Conservation (phyloP, 2,888 invertebrate species). For the Polydrusus pterygomalis region DNA sequence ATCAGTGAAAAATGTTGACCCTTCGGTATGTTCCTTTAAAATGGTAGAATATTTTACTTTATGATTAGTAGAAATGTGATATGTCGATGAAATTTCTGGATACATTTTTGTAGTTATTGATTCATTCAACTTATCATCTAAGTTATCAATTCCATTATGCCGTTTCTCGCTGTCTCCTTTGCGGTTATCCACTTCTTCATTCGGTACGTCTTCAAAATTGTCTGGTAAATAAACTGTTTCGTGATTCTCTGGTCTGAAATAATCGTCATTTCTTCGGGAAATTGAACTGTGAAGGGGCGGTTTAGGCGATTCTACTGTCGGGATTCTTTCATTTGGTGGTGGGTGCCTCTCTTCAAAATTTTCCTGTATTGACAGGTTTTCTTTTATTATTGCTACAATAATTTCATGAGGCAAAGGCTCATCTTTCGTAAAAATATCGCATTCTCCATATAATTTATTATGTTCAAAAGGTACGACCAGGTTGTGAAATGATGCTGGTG, state of each 20-base stretch:
- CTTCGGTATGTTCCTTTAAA: not conserved
- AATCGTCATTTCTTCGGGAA: not conserved
- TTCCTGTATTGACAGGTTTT: not conserved
- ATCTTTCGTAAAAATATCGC: not conserved
- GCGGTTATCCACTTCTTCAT: not conserved
- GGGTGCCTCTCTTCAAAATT: not conserved
- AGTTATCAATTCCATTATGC: not conserved
- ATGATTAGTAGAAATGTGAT: not conserved
- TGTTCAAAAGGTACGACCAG: not conserved
- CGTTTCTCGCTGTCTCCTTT: not conserved
- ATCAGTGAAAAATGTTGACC: not conserved
- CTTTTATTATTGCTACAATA: not conserved
- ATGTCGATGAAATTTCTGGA: not conserved
- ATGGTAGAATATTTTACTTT: not conserved
- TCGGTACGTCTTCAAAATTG: not conserved
- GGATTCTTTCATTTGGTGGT: not conserved
- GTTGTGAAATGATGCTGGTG: not conserved
- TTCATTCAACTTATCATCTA: not conserved
- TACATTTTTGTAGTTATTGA: not conserved
- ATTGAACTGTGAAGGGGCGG: not conserved
- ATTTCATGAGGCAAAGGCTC: not conserved
- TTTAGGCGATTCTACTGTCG: not conserved
- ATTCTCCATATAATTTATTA: conserved; percentile 14
- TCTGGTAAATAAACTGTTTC: not conserved
- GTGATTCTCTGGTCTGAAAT: not conserved